Evolutionary conservation across 1,140 invertebrate species (phyloP), one percentile per base, ranked within the genome.

Genomic region (Drosophila burlai): DNA sequence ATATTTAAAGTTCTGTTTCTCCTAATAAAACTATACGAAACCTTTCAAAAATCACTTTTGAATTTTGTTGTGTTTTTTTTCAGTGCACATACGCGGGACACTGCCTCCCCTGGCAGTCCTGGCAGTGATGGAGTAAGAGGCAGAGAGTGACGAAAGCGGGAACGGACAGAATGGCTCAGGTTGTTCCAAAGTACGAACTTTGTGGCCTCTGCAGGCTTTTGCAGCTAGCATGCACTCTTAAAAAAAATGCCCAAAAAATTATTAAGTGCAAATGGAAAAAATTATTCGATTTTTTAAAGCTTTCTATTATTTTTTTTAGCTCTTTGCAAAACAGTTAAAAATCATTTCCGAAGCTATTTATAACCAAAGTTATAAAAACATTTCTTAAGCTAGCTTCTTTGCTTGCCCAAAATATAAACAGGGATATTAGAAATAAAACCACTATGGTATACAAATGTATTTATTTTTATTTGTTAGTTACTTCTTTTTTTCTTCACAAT

Each of bases 161-260:
- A 57, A 57, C 9, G 54, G 54, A 57, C 50, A 46, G 71, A 43
- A 59, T 46, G 45, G 45, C 57, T 75, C 74, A 77, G 75, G 76
- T 78, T 68, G 75, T 36, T 42, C 29, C 68, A 29, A 69, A 72
- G 68, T 79, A 77, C 73, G 65, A 79, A 79, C 75, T 79, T 71
- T 79, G 75, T 78, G 76, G 76, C 75, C 66, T 69, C 42, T 13
- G 36, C 26, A 45, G 24, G 64, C 64, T 62, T 63, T 29, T 26
- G 2, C 15, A 42, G n/a, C 34, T 16, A 21, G 15, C 4, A 6
- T 49, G n/a, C 62, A 77, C 45, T 65, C 11, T 0, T 1, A 52
- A 45, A 38, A 46, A 29, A 40, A 11, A 31, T 5, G 1, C 0
- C 0, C 0, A 16, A 15, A 11, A 11, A 29, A n/a, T 9, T n/a